Percentiles rank a stretch among this genome's conserved stretches.
Evolutionary conservation across 2,888 invertebrate genomes (phyloP).

Genomic region (Molanna angustata): DNA sequence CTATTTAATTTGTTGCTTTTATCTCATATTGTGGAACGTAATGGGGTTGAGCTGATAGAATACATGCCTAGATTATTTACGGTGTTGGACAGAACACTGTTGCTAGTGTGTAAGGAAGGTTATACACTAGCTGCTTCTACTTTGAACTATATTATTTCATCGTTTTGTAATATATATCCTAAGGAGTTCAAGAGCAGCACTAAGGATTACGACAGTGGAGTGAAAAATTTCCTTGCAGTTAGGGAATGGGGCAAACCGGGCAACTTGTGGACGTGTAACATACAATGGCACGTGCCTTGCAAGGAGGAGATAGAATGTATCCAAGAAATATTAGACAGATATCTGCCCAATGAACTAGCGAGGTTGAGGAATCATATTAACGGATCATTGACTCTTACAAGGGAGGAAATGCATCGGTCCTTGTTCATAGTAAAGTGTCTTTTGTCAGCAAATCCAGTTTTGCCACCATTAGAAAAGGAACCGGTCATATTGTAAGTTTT

Average conservation of each 20-base stretch:
- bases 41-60: slow-evolving; percentile 60
- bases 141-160: slow-evolving; percentile 56
- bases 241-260: slow-evolving; percentile 79
- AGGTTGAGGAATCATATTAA: slow-evolving; percentile 57
- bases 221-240: slow-evolving; percentile 69
- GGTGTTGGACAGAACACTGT: slow-evolving; percentile 68
- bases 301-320: slow-evolving; percentile 66
- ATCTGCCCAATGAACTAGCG: slow-evolving; percentile 62
- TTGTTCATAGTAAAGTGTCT: slow-evolving; percentile 66
- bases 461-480: slow-evolving; percentile 70
- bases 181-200: slow-evolving; percentile 61
- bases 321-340: slow-evolving; percentile 62
- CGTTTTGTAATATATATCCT: slow-evolving; percentile 61
- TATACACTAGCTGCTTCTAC: slow-evolving; percentile 61
- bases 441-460: slow-evolving; percentile 60
- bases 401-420: slow-evolving; percentile 66
- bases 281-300: slow-evolving; percentile 78
- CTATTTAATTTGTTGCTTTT: slow-evolving; percentile 74
- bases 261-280: slow-evolving; percentile 60
- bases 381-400: slow-evolving; percentile 53
- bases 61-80: slow-evolving; percentile 63
- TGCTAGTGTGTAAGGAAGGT: slow-evolving; percentile 66
- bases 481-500: slow-evolving; percentile 55
- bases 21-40: slow-evolving; percentile 67
- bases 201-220: slow-evolving; percentile 59